A percentile compares a stretch with the other conserved stretches of the same genome.
Conservation (phyloP, 1,140 invertebrate species). For the Maniola jurtina region DNA sequence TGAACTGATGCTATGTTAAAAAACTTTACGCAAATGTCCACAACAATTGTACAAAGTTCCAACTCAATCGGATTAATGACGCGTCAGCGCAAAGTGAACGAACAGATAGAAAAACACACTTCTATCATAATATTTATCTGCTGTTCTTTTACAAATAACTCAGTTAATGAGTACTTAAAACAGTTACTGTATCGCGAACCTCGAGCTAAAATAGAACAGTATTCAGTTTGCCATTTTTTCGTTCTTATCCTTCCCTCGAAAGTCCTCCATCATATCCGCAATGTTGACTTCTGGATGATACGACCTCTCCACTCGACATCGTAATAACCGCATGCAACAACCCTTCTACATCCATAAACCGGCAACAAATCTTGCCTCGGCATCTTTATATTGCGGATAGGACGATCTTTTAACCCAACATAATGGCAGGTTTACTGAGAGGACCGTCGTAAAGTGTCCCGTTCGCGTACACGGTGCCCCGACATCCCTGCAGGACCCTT, state of each 20-base stretch:
- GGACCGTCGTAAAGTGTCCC: slow-evolving; percentile 75
- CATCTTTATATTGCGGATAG: slow-evolving; percentile 73
- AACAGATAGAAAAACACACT: no score
- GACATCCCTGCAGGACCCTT: slow-evolving; percentile 59
- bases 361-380: slow-evolving; percentile 74
- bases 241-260: slow-evolving; percentile 56
- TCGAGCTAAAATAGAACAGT: slow-evolving; percentile 39
- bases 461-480: slow-evolving; percentile 35
- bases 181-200: slow-evolving; percentile 18
- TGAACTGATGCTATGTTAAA: no score
- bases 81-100: no score
- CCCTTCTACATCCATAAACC: slow-evolving; percentile 77
- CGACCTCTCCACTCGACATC: slow-evolving; percentile 71
- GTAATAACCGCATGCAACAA: slow-evolving; percentile 71
- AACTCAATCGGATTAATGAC: no score
- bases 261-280: slow-evolving; percentile 69
- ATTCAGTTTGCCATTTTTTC: slow-evolving; percentile 40
- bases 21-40: no score
- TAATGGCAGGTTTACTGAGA: slow-evolving; percentile 74
- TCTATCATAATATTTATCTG: neutral
- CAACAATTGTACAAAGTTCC: no score
- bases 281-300: slow-evolving; percentile 74
- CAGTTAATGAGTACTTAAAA: slow-evolving; percentile 21
- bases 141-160: neutral
- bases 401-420: slow-evolving; percentile 76